Evolutionary conservation across 1,140 invertebrate species (phyloP).

Genomic region (Cryptotermes secundus): DNA sequence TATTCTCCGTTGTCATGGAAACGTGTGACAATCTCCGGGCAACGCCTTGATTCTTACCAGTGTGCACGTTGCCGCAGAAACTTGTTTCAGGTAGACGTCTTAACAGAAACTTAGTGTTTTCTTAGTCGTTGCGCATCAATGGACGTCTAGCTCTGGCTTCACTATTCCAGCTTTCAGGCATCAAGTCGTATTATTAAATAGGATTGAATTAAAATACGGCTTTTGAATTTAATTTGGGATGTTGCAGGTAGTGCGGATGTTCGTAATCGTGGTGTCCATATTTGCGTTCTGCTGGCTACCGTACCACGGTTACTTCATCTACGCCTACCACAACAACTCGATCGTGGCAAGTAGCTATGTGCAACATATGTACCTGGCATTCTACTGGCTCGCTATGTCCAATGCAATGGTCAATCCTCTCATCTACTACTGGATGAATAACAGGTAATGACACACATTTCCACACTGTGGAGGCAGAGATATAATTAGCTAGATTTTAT

Average conservation of each 20-base stretch:
- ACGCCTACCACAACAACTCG: slow-evolving; percentile 73
- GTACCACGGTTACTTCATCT: slow-evolving; percentile 85
- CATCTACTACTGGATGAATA: slow-evolving; percentile 93
- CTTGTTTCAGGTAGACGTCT: too few species aligned
- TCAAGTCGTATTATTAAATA: too few species aligned
- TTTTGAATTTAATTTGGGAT: too few species aligned
- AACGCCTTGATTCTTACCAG: too few species aligned
- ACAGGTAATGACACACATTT: slow-evolving; percentile 54
- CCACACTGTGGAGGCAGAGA: background rate
- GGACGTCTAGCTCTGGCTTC: too few species aligned
- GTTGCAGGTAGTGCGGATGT: slow-evolving; percentile 81
- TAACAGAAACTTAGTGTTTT: too few species aligned
- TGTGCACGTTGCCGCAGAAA: too few species aligned
- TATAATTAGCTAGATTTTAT: background rate
- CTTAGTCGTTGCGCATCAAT: too few species aligned
- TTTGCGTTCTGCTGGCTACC: slow-evolving; percentile 89
- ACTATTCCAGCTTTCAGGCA: too few species aligned
- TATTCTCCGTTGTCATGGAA: too few species aligned
- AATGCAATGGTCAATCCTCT: slow-evolving; percentile 91
- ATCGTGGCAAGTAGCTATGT: slow-evolving; percentile 70
- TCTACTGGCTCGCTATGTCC: slow-evolving; percentile 91
- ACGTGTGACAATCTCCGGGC: too few species aligned
- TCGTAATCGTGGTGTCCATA: slow-evolving; percentile 77
- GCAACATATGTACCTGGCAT: slow-evolving; percentile 77
- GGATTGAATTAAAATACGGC: too few species aligned